These are phyloP conservation scores for Aphis craccivora DNA, from an alignment of 1,140 invertebrate species.

Conservation along the genomic window DNA sequence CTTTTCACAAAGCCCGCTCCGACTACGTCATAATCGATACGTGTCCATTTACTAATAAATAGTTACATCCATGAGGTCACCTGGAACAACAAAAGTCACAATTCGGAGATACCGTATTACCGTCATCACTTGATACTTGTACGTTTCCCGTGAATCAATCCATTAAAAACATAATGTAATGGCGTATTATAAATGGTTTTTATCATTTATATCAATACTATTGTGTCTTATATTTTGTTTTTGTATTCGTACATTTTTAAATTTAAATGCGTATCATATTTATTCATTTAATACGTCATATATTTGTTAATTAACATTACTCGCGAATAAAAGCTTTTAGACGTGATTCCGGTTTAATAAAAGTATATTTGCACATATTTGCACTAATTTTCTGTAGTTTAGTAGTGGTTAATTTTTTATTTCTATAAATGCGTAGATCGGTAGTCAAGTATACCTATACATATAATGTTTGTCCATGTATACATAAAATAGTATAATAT, in stretches of 20 bases:
- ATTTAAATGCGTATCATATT: background rate
- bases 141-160: background rate
- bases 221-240: background rate
- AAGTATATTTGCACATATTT: too few relatives aligned
- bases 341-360: background rate
- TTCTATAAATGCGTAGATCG: background rate
- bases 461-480: too few relatives aligned
- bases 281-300: background rate
- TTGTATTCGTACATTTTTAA: background rate
- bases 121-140: background rate
- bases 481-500: too few relatives aligned
- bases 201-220: background rate
- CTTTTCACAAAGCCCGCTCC: background rate
- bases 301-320: background rate
- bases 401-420: background rate
- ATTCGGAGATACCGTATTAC: background rate
- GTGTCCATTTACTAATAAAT: conserved; percentile 11
- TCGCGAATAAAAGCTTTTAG: background rate
- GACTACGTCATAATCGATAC: conserved; percentile 39
- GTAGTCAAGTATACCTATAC: too few relatives aligned
- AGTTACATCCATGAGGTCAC: conserved; percentile 18
- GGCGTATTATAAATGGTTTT: background rate
- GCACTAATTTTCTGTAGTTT: background rate
- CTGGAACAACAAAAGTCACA: conserved; percentile 30
- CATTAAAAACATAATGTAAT: background rate